Percentiles rank a stretch among this genome's conserved stretches.
phyloP scores from a whole-genome alignment of 2,888 invertebrate species.

The Drosophila bunnanda region DNA sequence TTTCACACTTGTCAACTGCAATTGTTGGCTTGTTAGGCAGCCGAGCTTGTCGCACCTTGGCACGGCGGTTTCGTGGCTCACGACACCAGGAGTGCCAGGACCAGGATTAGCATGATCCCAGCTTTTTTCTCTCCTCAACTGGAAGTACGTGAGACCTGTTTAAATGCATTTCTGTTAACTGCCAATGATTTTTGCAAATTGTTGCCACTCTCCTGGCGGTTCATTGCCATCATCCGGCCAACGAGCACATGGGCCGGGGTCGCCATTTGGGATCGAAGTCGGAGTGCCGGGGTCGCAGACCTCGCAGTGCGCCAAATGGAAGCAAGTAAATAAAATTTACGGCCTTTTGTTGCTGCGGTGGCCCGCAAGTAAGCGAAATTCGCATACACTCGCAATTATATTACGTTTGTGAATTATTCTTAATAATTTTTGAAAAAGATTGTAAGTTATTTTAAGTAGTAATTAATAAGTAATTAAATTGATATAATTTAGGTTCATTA shows the following conservation, averaged over 20 bases:
- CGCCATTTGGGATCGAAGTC: not conserved
- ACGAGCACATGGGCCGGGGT: conserved; percentile 40
- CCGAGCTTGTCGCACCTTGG: conserved; percentile 7
- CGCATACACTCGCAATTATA: conserved; percentile 4
- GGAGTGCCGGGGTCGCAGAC: conserved; percentile 10
- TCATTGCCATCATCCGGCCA: conserved; percentile 60
- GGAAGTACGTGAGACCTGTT: conserved; percentile 26
- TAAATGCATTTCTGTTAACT: conserved; percentile 37
- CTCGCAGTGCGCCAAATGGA: conserved; percentile 60
- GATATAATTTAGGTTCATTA: no score
- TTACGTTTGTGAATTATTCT: no score
- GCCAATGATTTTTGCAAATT: conserved; percentile 37
- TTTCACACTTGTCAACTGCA: conserved; percentile 59
- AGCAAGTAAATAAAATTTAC: conserved; percentile 76
- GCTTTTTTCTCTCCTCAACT: not conserved
- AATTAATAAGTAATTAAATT: no score
- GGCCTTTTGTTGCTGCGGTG: conserved; percentile 72
- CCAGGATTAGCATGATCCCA: conserved; percentile 33
- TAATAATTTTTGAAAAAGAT: no score
- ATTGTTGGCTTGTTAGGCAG: conserved; percentile 49
- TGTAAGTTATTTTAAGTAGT: no score
- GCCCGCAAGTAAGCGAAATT: conserved; percentile 61
- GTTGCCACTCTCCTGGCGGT: conserved; percentile 38
- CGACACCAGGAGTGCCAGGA: conserved; percentile 3
- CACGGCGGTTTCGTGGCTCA: conserved; percentile 22